These are phyloP conservation scores for Chaetodon trifascialis DNA, from an alignment of 2,113 vertebrate genomes.

Conservation along the genomic window DNA sequence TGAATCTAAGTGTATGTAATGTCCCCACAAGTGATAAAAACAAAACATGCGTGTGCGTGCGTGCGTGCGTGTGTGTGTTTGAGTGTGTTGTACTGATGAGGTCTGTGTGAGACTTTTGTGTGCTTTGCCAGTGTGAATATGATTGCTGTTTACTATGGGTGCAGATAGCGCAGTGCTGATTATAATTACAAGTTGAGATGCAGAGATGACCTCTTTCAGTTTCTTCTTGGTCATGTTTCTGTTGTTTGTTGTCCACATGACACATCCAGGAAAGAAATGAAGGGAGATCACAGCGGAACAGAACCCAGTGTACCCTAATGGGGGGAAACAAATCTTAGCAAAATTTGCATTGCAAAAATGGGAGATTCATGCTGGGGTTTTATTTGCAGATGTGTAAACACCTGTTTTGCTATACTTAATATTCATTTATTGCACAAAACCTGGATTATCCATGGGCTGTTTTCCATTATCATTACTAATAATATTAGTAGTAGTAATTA, in stretches of 20 bases:
- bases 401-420: neutral
- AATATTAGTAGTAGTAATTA: no score
- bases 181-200: constrained; percentile 61
- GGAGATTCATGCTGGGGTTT: neutral
- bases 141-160: constrained; percentile 61
- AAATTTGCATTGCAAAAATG: no score
- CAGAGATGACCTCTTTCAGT: constrained; percentile 20
- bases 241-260: neutral
- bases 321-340: neutral
- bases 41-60: no score
- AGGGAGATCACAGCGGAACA: neutral
- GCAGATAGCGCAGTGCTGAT: constrained; percentile 48
- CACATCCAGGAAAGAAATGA: neutral
- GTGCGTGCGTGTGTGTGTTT: constrained; percentile 12
- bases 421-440: neutral
- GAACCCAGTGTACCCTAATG: neutral
- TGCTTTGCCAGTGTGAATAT: constrained; percentile 34
- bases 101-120: constrained; percentile 5
- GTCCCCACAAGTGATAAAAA: no score
- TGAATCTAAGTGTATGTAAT: no score
- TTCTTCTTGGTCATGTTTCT: neutral
- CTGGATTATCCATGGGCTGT: neutral
- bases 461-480: neutral
- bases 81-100: constrained; percentile 28
- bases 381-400: neutral